Evolutionary conservation across 2,113 vertebrate genomes (phyloP).

Genomic region (Guaruba guarouba): DNA sequence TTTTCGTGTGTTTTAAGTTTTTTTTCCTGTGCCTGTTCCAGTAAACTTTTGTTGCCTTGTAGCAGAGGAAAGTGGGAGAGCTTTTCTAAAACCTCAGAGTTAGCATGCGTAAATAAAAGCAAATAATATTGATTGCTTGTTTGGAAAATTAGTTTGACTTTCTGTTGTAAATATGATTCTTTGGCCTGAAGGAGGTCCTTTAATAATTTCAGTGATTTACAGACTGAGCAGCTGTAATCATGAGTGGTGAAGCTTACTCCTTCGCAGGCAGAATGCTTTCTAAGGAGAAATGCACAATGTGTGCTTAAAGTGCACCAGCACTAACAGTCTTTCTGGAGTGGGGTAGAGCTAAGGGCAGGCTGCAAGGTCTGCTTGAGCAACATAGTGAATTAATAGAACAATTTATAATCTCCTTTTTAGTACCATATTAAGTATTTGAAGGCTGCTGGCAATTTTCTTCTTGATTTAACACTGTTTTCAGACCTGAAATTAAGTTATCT

Average conservation of each 20-base stretch:
- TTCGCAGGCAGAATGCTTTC: background rate
- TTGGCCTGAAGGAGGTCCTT: background rate
- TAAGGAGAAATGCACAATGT: background rate
- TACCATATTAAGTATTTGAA: background rate
- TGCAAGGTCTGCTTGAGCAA: background rate
- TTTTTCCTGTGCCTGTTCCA: background rate
- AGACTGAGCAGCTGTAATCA: background rate
- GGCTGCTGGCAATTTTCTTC: background rate
- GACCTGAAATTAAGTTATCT: background rate
- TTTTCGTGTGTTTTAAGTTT: accelerated
- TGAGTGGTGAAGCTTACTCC: background rate
- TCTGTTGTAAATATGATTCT: background rate
- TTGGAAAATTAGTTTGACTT: background rate
- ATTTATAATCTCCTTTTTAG: background rate
- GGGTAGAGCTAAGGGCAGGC: background rate
- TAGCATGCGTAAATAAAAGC: background rate
- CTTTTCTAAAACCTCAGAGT: background rate
- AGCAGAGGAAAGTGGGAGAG: background rate
- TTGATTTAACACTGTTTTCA: background rate
- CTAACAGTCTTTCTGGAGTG: background rate
- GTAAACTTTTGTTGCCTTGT: background rate
- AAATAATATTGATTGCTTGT: background rate
- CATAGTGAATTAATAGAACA: background rate
- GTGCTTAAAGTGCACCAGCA: background rate
- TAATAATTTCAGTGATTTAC: background rate